Evolutionary conservation across 2,797 vertebrate genomes (phyloP).

Genomic region (Lepus townsendii): DNA sequence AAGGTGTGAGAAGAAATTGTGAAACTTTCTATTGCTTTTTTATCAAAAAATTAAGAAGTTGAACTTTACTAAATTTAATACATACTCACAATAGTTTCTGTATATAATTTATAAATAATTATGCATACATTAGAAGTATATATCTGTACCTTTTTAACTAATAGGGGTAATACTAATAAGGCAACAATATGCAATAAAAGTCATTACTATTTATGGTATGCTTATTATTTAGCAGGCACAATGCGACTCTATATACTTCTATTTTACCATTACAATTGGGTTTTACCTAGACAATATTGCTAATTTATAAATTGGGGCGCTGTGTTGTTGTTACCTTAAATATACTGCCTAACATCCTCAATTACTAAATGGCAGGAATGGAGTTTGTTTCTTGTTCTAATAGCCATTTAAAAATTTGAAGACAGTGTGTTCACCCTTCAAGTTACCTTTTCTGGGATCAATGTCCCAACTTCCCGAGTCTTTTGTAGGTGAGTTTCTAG

Average conservation of each 20-base stretch:
- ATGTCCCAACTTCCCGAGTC: background rate
- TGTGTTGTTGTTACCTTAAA: background rate
- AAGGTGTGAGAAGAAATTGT: background rate
- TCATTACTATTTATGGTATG: background rate
- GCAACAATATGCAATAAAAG: background rate
- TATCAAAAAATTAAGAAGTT: conserved; percentile 29
- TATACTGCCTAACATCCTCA: background rate
- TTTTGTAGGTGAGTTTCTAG: conserved; percentile 7
- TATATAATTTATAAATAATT: background rate
- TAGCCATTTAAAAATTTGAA: background rate
- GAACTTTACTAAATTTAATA: conserved; percentile 24
- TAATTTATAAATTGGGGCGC: background rate
- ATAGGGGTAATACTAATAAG: background rate
- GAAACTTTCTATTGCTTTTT: conserved; percentile 35
- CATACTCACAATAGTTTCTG: background rate
- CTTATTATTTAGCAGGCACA: background rate
- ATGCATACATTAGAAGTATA: background rate
- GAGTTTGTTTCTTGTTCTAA: conserved; percentile 22
- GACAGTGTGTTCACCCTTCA: background rate
- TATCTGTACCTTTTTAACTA: background rate
- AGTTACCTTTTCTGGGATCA: conserved; percentile 3
- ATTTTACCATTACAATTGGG: background rate
- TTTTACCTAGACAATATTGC: background rate
- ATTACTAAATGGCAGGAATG: conserved; percentile 24
- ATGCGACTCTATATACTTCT: background rate